Percentiles rank a stretch among this genome's conserved stretches.
phyloP scores from a whole-genome alignment of 2,113 vertebrate species.

The Athene noctua region DNA sequence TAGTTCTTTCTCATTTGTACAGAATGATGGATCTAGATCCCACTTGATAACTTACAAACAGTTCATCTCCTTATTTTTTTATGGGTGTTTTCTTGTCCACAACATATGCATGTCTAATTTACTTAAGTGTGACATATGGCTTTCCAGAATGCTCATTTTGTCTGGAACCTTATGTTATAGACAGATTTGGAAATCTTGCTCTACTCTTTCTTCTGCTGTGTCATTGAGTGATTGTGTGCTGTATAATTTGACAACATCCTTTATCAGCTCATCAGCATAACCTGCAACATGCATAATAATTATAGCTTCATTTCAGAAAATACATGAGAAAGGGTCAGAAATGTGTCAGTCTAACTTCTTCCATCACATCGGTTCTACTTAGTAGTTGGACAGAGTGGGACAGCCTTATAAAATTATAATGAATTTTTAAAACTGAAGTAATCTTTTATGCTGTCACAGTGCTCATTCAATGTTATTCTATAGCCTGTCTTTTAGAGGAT shows the following conservation, averaged over 20 bases:
- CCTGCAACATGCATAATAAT: conserved; percentile 60
- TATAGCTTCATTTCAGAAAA: conserved; percentile 27
- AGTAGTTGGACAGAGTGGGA: background rate
- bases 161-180: background rate
- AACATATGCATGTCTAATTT: conserved; percentile 45
- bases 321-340: conserved; percentile 16
- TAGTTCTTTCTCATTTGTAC: background rate
- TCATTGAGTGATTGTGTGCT: conserved; percentile 47
- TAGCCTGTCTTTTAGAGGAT: background rate
- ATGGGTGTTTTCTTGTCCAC: background rate
- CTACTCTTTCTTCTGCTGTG: conserved; percentile 9
- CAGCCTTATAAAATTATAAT: background rate
- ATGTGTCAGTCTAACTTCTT: conserved; percentile 27
- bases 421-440: background rate
- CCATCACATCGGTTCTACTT: conserved; percentile 42
- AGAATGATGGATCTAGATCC: background rate
- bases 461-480: background rate
- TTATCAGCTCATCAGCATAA: conserved; percentile 57
- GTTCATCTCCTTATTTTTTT: background rate
- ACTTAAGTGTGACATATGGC: conserved; percentile 37
- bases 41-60: background rate
- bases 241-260: conserved; percentile 56
- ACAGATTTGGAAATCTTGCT: background rate
- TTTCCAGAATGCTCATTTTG: conserved; percentile 9
- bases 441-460: conserved; percentile 3